A percentile compares a stretch with the other conserved stretches of the same genome.
Conservation (phyloP, 2,888 invertebrate species). For the Alviniconcha strummeri region DNA sequence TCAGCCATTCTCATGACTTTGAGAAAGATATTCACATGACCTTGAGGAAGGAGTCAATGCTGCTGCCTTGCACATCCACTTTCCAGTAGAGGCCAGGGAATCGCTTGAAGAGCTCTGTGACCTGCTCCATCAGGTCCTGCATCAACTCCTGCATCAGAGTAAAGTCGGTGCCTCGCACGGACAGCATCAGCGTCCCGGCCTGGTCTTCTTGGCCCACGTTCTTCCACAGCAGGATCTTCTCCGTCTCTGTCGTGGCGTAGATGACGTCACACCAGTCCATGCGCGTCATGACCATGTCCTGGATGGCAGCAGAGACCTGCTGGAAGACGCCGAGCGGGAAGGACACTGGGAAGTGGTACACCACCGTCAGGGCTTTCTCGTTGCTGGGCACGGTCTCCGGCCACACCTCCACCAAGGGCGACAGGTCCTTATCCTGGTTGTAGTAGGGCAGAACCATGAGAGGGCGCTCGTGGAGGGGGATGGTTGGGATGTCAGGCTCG, state of each 20-base stretch:
- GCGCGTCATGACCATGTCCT: constrained; percentile 57
- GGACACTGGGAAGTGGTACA: constrained; percentile 52
- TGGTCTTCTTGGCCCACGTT: constrained; percentile 26
- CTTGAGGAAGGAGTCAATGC: constrained; percentile 19
- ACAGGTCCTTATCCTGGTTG: constrained; percentile 53
- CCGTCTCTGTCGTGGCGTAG: constrained; percentile 55
- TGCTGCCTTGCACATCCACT: constrained; percentile 40
- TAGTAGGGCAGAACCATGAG: constrained; percentile 68
- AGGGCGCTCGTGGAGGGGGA: constrained; percentile 54
- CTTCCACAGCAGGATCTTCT: constrained; percentile 50
- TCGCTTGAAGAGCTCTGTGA: constrained; percentile 50
- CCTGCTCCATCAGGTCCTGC: constrained; percentile 52
- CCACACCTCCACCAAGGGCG: constrained; percentile 54
- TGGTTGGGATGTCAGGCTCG: constrained; percentile 60
- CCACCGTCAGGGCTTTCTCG: constrained; percentile 45
- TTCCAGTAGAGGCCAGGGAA: constrained; percentile 60
- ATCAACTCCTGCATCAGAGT: constrained; percentile 45
- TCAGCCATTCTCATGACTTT: neutral
- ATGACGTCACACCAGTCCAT: constrained; percentile 66
- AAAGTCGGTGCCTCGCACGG: constrained; percentile 42
- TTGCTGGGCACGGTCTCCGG: constrained; percentile 41
- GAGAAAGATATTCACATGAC: neutral
- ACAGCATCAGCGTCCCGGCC: constrained; percentile 32
- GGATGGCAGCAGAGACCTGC: constrained; percentile 50
- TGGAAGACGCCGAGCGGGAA: constrained; percentile 63